Evolutionary conservation across 1,140 invertebrate species (phyloP), one percentile per base, ranked within the genome.

Genomic region (Cydia fagiglandana): DNA sequence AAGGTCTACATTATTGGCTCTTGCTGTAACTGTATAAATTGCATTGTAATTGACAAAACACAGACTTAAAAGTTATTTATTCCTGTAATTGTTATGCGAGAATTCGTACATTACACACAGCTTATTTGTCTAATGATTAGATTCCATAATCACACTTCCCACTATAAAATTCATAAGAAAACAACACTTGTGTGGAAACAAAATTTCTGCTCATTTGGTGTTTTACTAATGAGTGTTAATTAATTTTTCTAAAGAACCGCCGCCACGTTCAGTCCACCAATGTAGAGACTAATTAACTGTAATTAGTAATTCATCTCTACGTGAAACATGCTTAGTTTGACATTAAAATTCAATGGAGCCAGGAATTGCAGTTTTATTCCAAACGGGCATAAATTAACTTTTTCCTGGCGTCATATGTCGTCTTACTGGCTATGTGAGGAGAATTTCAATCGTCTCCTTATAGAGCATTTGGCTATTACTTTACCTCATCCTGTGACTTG

Each of bases 201-300:
- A 75, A 53, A 64, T 77, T 77, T 75, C 50, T 73, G 61, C 50
- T 66, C 34, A 41, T 78, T 64, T 64, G 75, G 79, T 80, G 73
- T 79, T 75, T 79, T 56, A 79, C 82, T 86, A 87, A 87, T 87
- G 82, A 86, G 81, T 75, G 68, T 82, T 84, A 86, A 88, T 88
- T 84, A 83, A 83, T 84, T 84, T 79, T 83, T 81, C 73, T 78
- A 75, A 85, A 78, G 77, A 74, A 77, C 73, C 75, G 45, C 73
- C 75, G 45, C 73, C 76, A 77, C 34, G 64, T 41, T 53, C 4
- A 64, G 17, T 77, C 64, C 77, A 50, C 24, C 34, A 68, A 73
- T 73, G 73, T 75, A 74, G 6, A 30, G 64, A 61, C 76, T 81
- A 79, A 83, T 83, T 80, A 74, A 76, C 28, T 78, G 79, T 78